Evolutionary conservation across 1,140 invertebrate species (phyloP), one percentile per base, ranked within the genome.

Genomic region (Drosophila pandora): DNA sequence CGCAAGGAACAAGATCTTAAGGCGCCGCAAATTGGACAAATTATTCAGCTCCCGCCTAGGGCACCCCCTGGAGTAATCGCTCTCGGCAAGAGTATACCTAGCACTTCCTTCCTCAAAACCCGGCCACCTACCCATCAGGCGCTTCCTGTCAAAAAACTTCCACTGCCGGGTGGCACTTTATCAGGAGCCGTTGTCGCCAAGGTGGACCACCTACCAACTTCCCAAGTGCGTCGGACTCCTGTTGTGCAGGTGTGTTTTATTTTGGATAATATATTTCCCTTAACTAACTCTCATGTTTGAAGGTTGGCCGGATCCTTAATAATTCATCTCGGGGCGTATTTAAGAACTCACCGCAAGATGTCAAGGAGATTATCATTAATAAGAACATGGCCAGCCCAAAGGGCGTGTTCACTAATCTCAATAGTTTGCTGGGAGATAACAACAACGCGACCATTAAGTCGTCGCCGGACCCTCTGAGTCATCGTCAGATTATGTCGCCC

Each of bases 351-450:
- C 68, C 73, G 1, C 90, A 91, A 45, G 71, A 87, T 2, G 71
- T 91, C 6, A 91, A 91, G 32, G 85, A 91, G 73, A 91, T 91
- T 70, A 56, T 90, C 5, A 91, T 91, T 1, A 91, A 91, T 49
- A 91, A 91, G 55, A 87, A 87, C 34, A 54, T 76, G 50, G 50
- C 79, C 3, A 91, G 90, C 43, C 90, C 90, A 0, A 91, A 91
- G 48, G 88, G 90, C 9, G 81, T 91, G 13, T 91, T 91, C 2
- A 91, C 90, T 13, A 90, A 91, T 79, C 55, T 91, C 2, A 90
- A 76, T 28, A 85, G 76, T 45, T 52, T 91, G 23, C 32, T 91
- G 48, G 71, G 63, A 9, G 83, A 87, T 0, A 39, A 43, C 28
- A 22, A 76, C 32, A 53, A 49, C 23, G 28, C 53, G 12, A 13